Base-by-base conservation (phyloP, 2,888 invertebrate genomes). In the Idaea straminata region DNA sequence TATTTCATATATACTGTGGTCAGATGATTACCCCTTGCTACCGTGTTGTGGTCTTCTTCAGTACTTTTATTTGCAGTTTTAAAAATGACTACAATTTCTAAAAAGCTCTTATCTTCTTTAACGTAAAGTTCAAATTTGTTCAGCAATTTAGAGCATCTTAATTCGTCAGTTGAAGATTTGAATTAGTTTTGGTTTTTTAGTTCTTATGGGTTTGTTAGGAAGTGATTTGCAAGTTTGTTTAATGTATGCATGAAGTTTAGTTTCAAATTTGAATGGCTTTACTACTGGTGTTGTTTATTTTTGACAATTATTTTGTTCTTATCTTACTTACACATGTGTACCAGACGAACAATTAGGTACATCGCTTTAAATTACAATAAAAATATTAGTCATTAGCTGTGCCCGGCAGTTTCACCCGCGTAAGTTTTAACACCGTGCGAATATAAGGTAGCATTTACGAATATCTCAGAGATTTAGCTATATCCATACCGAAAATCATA, bases 1-100 rank as follows among this genome's bases (percentile, higher is more conserved):
- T 88, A 87, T 86, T 85, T 83, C 76, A 72, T 78, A 75, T 78
- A 75, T 76, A 75, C 76, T 83, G 86, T 84, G 87, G 86, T 87
- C 78, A 82, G 74, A 78, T 82, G 83, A 86, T 84, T 85, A 78
- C 83, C 82, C 82, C 83, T 75, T 77, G 77, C 73, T 72, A 74
- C 75, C 73, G 73, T 78, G 76, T 75, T 79, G 81, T 82, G 77
- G 74, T 82, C 75, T 81, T 72, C 68, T 72, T 76, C 70, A 76
- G 68, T 68, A 35, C 65, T 64, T 67, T 64, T 66, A 66, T 69
- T 64, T 76, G 67, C 75, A 59, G 66, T 69, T 68, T 5, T 60
- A 25, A 61, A 67, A 59, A 25, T n/a, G n/a, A 61, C 16, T 57
- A 25, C 38, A 47, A 35, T 38, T 34, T n/a, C 59, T 15, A 47